Evolutionary conservation across 1,140 invertebrate species (phyloP), one percentile per base, ranked within the genome.

Genomic region (Chymomyza costata): DNA sequence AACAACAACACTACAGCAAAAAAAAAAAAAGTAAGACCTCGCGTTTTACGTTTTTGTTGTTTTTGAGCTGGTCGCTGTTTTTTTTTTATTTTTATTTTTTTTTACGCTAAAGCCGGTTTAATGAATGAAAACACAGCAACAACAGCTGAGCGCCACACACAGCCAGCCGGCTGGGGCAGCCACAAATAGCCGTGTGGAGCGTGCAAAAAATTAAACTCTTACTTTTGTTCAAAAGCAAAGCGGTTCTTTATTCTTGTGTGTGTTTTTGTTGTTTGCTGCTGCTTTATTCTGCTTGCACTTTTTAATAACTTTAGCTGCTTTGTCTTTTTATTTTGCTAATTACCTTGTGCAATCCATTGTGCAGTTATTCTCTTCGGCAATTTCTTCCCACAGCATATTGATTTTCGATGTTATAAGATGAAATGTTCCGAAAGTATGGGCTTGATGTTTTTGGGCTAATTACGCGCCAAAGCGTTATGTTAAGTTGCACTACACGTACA

Each of bases 371-470:
- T 84, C 82, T 58, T 84, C 82, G 40, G 47, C 54, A 48, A 84
- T 84, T 31, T 76, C 59, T 74, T 84, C 82, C 82, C 82, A 84
- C 58, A 82, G 38, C 82, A 84, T 84, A 74, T 83, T 84, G 70
- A n/a, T n/a, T n/a, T n/a, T n/a, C n/a, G n/a, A n/a, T n/a, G n/a
- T n/a, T n/a, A n/a, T n/a, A n/a, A n/a, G n/a, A n/a, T n/a, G n/a
- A n/a, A n/a, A n/a, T n/a, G n/a, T n/a, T n/a, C n/a, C n/a, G n/a
- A n/a, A n/a, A n/a, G n/a, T n/a, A n/a, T n/a, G n/a, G n/a, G n/a
- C n/a, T n/a, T n/a, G n/a, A n/a, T n/a, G n/a, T n/a, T n/a, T n/a
- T n/a, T n/a, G n/a, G n/a, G n/a, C n/a, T n/a, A n/a, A n/a, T n/a
- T n/a, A n/a, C n/a, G n/a, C n/a, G n/a, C n/a, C n/a, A n/a, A n/a